Conservation (phyloP, 2,113 vertebrate species). For the Gasterosteus nipponicus region DNA sequence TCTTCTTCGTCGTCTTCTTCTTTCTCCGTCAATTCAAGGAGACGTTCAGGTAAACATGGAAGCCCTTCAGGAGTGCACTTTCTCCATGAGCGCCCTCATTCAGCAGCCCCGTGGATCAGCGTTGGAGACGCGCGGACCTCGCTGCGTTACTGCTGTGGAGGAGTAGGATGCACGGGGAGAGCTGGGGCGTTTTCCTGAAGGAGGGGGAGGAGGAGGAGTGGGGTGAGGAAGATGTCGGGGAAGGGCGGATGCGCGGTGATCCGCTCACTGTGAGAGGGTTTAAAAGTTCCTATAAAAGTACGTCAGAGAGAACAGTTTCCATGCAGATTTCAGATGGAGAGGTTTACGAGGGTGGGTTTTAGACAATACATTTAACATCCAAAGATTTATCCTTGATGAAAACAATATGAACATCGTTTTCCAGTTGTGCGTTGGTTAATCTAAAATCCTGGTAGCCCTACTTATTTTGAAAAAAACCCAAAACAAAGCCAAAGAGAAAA, state of each 20-base stretch:
- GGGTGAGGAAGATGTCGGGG: slow-evolving; percentile 1
- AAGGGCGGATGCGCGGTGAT: slow-evolving; percentile 45
- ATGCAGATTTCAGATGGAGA: background rate
- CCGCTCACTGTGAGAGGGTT: background rate
- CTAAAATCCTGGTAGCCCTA: background rate
- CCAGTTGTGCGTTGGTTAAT: background rate
- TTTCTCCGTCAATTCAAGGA: background rate
- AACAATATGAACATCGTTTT: background rate
- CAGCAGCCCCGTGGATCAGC: slow-evolving; percentile 9
- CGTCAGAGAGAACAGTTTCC: background rate
- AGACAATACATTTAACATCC: background rate
- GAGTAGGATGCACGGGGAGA: slow-evolving; percentile 28
- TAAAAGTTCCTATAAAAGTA: slow-evolving; percentile 35
- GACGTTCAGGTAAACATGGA: background rate
- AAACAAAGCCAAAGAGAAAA: too few species aligned
- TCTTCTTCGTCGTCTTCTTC: background rate
- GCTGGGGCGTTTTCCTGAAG: slow-evolving; percentile 63
- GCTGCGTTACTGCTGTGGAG: background rate
- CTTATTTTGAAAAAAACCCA: too few species aligned
- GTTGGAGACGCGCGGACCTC: slow-evolving; percentile 13
- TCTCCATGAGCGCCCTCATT: slow-evolving; percentile 1
- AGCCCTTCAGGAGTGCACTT: slow-evolving; percentile 20
- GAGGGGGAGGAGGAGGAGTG: slow-evolving; percentile 12
- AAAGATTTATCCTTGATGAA: background rate
- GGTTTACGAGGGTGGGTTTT: background rate